Percentiles rank a stretch among this genome's conserved stretches.
Conservation (phyloP, 2,888 invertebrate genomes). For the Eupithecia vulgata region DNA sequence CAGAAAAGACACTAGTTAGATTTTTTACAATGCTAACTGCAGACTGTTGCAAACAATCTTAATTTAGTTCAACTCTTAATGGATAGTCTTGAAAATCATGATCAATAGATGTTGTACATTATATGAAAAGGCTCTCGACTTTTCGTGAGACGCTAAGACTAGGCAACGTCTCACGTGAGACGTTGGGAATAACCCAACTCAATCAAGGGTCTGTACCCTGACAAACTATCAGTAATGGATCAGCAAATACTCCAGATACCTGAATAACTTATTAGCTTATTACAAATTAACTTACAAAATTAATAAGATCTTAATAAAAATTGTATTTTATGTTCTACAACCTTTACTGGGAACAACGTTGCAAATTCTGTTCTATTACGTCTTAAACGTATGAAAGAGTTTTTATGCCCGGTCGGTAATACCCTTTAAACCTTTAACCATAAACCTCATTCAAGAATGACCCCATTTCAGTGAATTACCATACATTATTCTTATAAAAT, state of each 20-base stretch:
- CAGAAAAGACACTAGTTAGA: no score
- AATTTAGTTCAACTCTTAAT: no score
- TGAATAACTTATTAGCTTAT: neutral
- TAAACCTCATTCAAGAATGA: neutral
- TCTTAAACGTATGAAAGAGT: neutral
- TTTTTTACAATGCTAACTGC: no score
- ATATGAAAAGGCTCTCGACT: no score
- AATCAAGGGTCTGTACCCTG: no score
- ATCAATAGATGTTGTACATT: no score
- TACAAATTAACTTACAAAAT: neutral
- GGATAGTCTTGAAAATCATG: no score
- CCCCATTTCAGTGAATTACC: constrained; percentile 1
- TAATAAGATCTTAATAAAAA: neutral
- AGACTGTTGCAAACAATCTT: no score
- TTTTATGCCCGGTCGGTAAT: neutral
- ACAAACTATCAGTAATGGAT: neutral
- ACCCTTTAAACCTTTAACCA: neutral
- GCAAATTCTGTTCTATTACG: neutral
- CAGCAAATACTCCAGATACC: neutral
- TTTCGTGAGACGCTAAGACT: no score
- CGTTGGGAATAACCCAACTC: no score
- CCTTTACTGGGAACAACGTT: neutral
- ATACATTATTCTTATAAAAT: constrained; percentile 4
- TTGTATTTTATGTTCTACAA: neutral
- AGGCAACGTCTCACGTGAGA: no score